phyloP scores from a whole-genome alignment of 2,113 vertebrate species.

The Oreochromis niloticus region DNA sequence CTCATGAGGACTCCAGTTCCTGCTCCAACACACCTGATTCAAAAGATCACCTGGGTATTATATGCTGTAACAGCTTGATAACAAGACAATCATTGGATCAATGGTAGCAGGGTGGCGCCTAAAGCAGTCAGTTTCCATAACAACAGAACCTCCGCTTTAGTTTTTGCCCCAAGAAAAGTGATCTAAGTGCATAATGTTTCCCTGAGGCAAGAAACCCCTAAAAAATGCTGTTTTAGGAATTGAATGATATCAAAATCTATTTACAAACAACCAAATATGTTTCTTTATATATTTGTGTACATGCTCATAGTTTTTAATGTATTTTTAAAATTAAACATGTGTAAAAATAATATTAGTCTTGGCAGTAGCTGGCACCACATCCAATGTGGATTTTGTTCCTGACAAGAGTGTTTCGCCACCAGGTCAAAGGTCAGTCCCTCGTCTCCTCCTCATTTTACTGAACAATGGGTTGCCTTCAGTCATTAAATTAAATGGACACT shows the following conservation, averaged over 20 bases:
- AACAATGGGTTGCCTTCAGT: not conserved
- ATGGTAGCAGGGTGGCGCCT: rapidly evolving
- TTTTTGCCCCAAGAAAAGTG: not conserved
- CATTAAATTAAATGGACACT: not conserved
- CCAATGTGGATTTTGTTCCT: not conserved
- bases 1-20: not conserved
- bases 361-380: not conserved
- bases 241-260: not conserved
- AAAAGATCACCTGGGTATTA: not conserved
- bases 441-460: not conserved
- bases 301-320: not conserved
- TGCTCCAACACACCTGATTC: not conserved
- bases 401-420: not conserved
- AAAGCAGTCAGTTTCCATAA: not conserved
- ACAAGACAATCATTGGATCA: not conserved
- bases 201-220: not conserved
- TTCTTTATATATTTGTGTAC: not conserved
- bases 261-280: not conserved
- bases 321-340: not conserved
- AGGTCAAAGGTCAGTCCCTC: not conserved
- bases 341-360: not conserved
- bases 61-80: not conserved
- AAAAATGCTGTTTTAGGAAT: not conserved
- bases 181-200: rapidly evolving
- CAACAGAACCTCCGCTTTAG: not conserved